Evolutionary conservation across 2,797 vertebrate genomes (phyloP).

Genomic region (Bovichtus variegatus): DNA sequence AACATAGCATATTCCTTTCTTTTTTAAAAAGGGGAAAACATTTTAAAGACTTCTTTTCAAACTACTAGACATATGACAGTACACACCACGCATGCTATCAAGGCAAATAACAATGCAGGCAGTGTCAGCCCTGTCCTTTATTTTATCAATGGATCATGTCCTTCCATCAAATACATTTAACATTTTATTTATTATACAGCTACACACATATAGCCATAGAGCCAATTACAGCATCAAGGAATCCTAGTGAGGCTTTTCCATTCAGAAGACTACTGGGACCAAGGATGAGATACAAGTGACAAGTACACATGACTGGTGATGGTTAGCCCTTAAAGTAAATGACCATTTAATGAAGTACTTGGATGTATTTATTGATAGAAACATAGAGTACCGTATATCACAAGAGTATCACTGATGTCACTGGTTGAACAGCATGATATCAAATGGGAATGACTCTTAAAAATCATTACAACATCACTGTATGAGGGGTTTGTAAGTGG

Average conservation of each 20-base stretch:
- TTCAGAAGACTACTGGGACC: constrained; percentile 81
- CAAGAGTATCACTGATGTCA: neutral
- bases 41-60: neutral
- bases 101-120: neutral
- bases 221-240: neutral
- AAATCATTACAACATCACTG: neutral
- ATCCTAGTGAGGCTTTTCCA: neutral
- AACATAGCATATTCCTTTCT: neutral
- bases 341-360: neutral
- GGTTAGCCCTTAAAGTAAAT: constrained; percentile 9
- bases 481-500: neutral
- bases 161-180: neutral
- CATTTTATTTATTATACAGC: neutral
- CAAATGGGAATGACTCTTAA: neutral
- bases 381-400: neutral
- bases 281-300: constrained; percentile 87
- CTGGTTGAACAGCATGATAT: neutral
- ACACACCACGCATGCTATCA: neutral
- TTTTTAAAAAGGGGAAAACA: neutral
- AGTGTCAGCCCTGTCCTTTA: neutral
- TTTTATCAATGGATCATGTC: neutral
- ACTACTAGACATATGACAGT: neutral
- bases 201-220: neutral
- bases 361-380: constrained; percentile 7
- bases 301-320: constrained; percentile 48